Evolutionary conservation across 2,888 invertebrate genomes (phyloP), one percentile per base, ranked within the genome.

Genomic region (Callyntrura guangdongensis): DNA sequence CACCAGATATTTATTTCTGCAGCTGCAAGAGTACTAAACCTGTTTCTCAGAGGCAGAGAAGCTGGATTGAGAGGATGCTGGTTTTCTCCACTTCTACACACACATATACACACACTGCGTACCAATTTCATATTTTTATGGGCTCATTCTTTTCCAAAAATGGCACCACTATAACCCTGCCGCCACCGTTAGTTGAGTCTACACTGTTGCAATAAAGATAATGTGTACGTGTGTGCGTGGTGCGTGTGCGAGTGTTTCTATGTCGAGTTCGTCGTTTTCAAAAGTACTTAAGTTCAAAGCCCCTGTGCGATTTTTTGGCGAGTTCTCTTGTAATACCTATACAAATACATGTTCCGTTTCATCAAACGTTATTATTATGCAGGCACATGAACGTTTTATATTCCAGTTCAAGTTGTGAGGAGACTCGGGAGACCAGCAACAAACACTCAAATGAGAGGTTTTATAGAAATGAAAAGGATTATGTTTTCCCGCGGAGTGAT

Each of bases 61-160:
- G n/a, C 36, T 36, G 36, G 36, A 36, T 36, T 36, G 2, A 36
- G 2, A 36, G 6, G 3, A 2, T 36, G 36, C 36, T 36, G 6
- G 6, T 6, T 36, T 36, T 36, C 36, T 36, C 36, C 36, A 36
- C 36, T 36, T n/a, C n/a, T n/a, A n/a, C n/a, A n/a, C n/a, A n/a
- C n/a, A n/a, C n/a, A n/a, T n/a, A n/a, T n/a, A 36, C 36, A 36
- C 2, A 36, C 6, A 36, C 36, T 69, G 12, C 67, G 36, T 72
- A 72, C 72, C 47, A 72, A 47, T 72, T 72, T 72, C 72, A 72
- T 47, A 72, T 72, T 45, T 72, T 72, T 72, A 72, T 47, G 47
- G 4, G 12, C 72, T 9, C 72, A 72, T 47, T 72, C 25, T 64
- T 64, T 47, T 47, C 45, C 72, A 72, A 36, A n/a, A 36, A 36